Evolutionary conservation across 2,113 vertebrate genomes (phyloP), one percentile per base, ranked within the genome.

Genomic region (Erythrolamprus reginae): DNA sequence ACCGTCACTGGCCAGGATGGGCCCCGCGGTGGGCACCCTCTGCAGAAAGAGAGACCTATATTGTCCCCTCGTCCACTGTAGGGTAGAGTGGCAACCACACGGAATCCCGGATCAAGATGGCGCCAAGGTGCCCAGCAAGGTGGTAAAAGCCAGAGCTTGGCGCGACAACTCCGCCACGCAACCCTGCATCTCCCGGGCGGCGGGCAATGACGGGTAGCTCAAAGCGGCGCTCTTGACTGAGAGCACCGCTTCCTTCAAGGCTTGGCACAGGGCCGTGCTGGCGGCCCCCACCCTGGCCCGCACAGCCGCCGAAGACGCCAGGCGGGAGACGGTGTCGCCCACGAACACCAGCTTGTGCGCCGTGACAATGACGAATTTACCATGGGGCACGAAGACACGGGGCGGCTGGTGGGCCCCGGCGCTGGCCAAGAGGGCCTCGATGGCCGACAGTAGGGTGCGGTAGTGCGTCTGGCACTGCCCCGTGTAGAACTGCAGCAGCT

Each of bases 261-360:
- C 97, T 92, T 98, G 98, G 95, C 98, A 98, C 65, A 99, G 97
- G 0, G 96, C 95, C 6, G 97, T 95, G 19, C 98, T 98, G 0
- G 97, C 98, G 3, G 97, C 97, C 50, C 97, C 97, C 33, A 98
- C 97, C 95, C 98, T 98, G 51, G 97, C 95, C 86, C 98, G 96
- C 55, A 99, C 96, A 88, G 98, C 97, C 0, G 97, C 94, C 0
- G 98, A 98, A 83, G 96, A 96, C 13, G 98, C 98, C 48, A 98
- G 97, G 24, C 98, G 97, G 45, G 98, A 98, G 15, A 99, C 97
- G 0, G 98, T 98, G 95, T 99, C 98, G 45, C 98, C 98, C 0
- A 98, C 98, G 28, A 99, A 99, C 86, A 98, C 98, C 89, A 99
- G 96, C 88, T 98, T 98, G 96, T 99, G 98, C 0, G 98, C 98